Conservation (phyloP, 2,797 vertebrate species). For the Crocidura indochinensis region DNA sequence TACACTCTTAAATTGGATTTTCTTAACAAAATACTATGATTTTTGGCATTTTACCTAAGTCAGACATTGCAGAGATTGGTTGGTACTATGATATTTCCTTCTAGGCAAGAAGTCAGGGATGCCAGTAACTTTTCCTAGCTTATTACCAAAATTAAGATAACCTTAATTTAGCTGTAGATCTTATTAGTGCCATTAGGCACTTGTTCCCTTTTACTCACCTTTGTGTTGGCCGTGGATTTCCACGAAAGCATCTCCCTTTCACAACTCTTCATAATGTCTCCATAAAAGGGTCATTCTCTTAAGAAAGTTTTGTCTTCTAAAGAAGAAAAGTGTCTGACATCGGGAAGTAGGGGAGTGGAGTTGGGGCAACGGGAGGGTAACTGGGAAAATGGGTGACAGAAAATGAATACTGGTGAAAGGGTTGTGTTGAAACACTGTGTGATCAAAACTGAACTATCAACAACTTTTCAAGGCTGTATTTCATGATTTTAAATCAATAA, state of each 20-base stretch:
- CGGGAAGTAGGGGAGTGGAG: no score
- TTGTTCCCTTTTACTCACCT: background rate
- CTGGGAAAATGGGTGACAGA: no score
- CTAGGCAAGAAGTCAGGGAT: constrained; percentile 14
- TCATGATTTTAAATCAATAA: no score
- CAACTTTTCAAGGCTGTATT: no score
- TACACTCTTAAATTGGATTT: background rate
- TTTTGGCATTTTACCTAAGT: constrained; percentile 48
- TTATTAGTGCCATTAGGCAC: background rate
- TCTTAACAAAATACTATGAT: background rate
- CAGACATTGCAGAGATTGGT: constrained; percentile 10
- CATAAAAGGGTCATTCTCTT: constrained; percentile 7
- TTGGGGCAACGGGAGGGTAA: no score
- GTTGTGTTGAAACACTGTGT: no score
- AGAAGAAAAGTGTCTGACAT: no score
- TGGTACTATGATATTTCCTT: background rate
- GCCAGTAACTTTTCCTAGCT: background rate
- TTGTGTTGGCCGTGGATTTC: background rate
- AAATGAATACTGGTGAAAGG: no score
- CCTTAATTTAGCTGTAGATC: background rate
- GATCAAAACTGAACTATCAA: no score
- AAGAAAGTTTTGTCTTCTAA: background rate
- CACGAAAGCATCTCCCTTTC: background rate
- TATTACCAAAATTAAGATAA: constrained; percentile 11
- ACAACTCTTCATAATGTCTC: background rate